Evolutionary conservation across 2,113 vertebrate species (phyloP), one percentile per base, ranked within the genome.

Genomic region (Halcyon malimbica): DNA sequence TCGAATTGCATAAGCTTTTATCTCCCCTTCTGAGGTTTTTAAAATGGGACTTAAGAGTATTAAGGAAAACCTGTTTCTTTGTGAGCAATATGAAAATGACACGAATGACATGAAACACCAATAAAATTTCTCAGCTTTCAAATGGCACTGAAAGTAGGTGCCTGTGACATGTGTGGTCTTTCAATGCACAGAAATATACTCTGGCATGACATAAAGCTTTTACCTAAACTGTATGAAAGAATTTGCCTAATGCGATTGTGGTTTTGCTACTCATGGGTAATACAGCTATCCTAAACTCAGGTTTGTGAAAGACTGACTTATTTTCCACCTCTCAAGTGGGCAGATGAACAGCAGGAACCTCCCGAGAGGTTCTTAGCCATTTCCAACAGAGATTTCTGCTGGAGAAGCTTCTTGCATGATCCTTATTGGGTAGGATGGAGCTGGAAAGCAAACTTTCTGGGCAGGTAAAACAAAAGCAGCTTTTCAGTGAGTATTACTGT

Each of bases 1-100:
- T 70, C 74, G 83, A 94, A 96, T 53, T 62, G 21, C 50, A 69
- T 59, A 91, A 90, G 48, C 39, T 95, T 90, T 87, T 89, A 62
- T 96, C 7, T 89, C 42, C 83, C 21, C 44, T 93, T 81, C 37
- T 69, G 65, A 79, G 19, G 4, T 67, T 87, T 92, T 84, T 37
- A 71, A 91, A 95, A 71, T 28, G 12, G 23, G 50, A 63, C 48
- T 89, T 91, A 67, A 28, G 19, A 46, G 6, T 60, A 70, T 81
- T 94, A 81, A 78, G 48, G 48, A 71, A 89, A 84, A 51, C 35
- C 39, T 56, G 23, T 44, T 89, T 82, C 62, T 91, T 87, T 93
- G 57, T 84, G 39, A 94, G 70, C 24, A 41, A 8, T 41, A 33
- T 62, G 42, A 42, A 42, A 42, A 42, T 42, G 42, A 42, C 41